Base-by-base conservation (phyloP, 2,113 vertebrate species). In the Siniperca knerii region DNA sequence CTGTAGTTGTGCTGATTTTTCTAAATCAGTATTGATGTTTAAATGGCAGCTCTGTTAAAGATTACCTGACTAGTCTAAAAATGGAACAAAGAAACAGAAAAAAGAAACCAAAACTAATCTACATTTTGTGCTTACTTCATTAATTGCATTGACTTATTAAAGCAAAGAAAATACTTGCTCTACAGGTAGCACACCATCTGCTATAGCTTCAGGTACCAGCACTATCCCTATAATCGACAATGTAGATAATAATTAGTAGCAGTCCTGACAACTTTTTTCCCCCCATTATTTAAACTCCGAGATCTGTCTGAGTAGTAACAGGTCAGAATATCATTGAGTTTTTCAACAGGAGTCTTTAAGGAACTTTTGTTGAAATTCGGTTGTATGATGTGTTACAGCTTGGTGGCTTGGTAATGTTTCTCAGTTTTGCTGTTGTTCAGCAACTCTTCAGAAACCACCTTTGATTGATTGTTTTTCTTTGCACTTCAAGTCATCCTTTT, bases 221-320 rank as follows among this genome's bases (percentile, higher is more conserved):
- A 1, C 62, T 5, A 65, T 75, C 40, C 35, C 4, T 69, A 3
- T 65, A 62, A 52, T 71, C 37, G 15, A 40, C 20, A 46, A 2
- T 42, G 46, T 76, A 85, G 77, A 86, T 75, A 61, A 58, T 20
- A 54, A 68, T 76, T 77, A 55, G 52, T n/a, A 37, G 61, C 11
- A 44, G 33, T 9, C 1, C 37, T 35, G 7, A 15, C 12, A 1
- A 23, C 29, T 55, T 40, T 0, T 35, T 69, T 6, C 8, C 20
- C 37, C 21, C 33, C 1, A 9, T 33, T 52, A 23, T 57, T 48
- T 12, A 58, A 37, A 54, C 23, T n/a, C 12, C 16, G 0, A 64
- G 8, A 60, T 61, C 37, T 69, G 18, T 60, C 6, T 52, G 40
- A 50, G 25, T 7, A 33, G n/a, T 2, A 37, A 8, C 62, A 37